Conservation (phyloP, 1,140 invertebrate species). For the Tetranychus cinnabarinus region DNA sequence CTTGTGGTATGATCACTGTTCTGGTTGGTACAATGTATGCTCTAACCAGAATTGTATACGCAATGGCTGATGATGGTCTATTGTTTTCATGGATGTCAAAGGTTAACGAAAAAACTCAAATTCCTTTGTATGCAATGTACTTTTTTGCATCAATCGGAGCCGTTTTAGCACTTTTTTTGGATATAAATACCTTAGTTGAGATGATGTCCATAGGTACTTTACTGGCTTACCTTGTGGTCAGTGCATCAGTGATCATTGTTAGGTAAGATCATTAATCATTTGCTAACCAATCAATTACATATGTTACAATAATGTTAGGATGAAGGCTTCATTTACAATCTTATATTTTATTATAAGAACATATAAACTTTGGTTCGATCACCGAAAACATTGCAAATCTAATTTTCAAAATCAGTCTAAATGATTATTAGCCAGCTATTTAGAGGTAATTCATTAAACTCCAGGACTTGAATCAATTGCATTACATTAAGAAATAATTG, state of each 20-base stretch:
- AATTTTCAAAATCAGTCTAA: not conserved
- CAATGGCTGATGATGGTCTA: conserved; percentile 60
- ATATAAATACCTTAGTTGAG: conserved; percentile 69
- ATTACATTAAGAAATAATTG: too few relatives aligned
- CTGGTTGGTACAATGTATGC: conserved; percentile 52
- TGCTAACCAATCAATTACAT: conserved; percentile 12
- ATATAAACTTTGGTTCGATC: too few relatives aligned
- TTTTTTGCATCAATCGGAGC: conserved; percentile 52
- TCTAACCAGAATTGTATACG: conserved; percentile 40
- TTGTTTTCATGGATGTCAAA: conserved; percentile 10
- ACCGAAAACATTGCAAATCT: too few relatives aligned
- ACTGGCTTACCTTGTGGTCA: conserved; percentile 72
- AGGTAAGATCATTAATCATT: conserved; percentile 37
- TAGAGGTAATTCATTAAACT: too few relatives aligned
- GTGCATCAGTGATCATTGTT: conserved; percentile 60
- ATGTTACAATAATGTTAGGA: not conserved
- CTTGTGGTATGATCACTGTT: conserved; percentile 65
- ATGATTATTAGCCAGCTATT: not conserved
- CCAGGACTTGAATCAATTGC: too few relatives aligned
- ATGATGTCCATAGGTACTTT: conserved; percentile 90
- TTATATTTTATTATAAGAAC: too few relatives aligned
- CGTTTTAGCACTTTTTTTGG: conserved; percentile 55
- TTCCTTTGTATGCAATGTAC: conserved; percentile 51
- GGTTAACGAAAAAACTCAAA: conserved; percentile 25
- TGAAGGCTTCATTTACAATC: too few relatives aligned